Base-by-base conservation (phyloP, 2,888 invertebrate species). In the Pammene fasciana region DNA sequence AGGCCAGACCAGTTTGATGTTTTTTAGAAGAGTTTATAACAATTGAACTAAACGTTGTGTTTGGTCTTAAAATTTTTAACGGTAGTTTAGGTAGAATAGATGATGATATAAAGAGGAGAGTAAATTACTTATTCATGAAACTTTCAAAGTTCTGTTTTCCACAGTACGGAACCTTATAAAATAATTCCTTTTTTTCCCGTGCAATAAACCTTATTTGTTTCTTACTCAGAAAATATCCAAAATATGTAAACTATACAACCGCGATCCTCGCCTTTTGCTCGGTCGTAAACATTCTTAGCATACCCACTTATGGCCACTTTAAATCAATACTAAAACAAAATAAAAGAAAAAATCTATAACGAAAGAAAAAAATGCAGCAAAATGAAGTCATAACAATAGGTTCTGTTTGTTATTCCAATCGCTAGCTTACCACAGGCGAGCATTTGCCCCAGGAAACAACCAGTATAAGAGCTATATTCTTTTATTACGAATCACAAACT, bases 301-400 rank as follows among this genome's bases (percentile, higher is more conserved):
- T 92, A 86, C 86, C 82, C 83, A 84, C 88, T 86, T 89, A 89
- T 87, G 79, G 36, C 61, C 50, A 86, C 83, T 83, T 86, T 83
- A 88, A 89, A 88, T 90, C 90, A 90, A 90, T 90, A 90, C 86
- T 85, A 84, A 73, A 86, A 89, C 84, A 86, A 80, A 50, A n/a
- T n/a, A n/a, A 50, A 50, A 18, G 0, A 48, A 11, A 18, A 9
- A 5, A 16, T 26, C 26, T 26, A 18, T 10, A 48, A 16, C n/a
- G 0, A 4, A 0, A 8, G 5, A 10, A 84, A 87, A 85, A 83
- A 81, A 26, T 76, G 73, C 75, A 88, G 87, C 90, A 92, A 92
- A 62, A 92, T 91, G 90, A 90, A 91, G 90, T 86, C 83, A 86
- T 88, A 91, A 92, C 91, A 91, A 92, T 90, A 86, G 90, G 70